Percentiles rank a stretch among this genome's conserved stretches.
phyloP scores from a whole-genome alignment of 2,113 vertebrate genomes.

The Salvelinus namaycush region DNA sequence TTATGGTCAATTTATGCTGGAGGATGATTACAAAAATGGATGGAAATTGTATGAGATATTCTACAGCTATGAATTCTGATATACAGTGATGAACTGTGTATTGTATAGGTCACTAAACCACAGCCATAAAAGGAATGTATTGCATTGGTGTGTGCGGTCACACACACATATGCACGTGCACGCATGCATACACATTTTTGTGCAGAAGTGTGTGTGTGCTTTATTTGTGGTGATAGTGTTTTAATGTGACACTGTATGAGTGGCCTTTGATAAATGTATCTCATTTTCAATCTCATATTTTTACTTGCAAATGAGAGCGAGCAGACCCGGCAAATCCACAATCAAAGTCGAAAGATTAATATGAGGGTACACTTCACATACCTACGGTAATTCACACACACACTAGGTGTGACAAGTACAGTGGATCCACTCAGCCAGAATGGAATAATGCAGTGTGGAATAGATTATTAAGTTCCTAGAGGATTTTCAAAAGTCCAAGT shows the following conservation, averaged over 20 bases:
- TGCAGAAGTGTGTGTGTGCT: not conserved
- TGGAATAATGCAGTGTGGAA: not conserved
- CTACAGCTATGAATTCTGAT: not conserved
- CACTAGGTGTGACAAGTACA: constrained; percentile 6
- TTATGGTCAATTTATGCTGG: not conserved
- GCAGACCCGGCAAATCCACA: constrained; percentile 20
- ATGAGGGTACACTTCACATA: constrained; percentile 11
- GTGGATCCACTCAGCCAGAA: not conserved
- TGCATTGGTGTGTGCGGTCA: not conserved
- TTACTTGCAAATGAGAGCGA: constrained; percentile 31
- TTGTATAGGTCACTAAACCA: not conserved
- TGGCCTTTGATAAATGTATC: constrained; percentile 33
- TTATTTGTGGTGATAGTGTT: not conserved
- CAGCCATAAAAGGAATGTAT: not conserved
- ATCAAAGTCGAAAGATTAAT: constrained; percentile 33
- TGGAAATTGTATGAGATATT: not conserved
- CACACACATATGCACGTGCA: not conserved
- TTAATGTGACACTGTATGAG: constrained; percentile 17
- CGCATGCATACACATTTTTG: not conserved
- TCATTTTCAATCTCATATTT: constrained; percentile 1
- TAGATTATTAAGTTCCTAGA: not conserved
- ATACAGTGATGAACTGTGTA: not conserved
- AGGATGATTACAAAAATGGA: not conserved
- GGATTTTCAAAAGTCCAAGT: not conserved
- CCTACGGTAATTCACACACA: constrained; percentile 10